phyloP scores from a whole-genome alignment of 2,797 vertebrate species.

The Aldrovandia affinis region DNA sequence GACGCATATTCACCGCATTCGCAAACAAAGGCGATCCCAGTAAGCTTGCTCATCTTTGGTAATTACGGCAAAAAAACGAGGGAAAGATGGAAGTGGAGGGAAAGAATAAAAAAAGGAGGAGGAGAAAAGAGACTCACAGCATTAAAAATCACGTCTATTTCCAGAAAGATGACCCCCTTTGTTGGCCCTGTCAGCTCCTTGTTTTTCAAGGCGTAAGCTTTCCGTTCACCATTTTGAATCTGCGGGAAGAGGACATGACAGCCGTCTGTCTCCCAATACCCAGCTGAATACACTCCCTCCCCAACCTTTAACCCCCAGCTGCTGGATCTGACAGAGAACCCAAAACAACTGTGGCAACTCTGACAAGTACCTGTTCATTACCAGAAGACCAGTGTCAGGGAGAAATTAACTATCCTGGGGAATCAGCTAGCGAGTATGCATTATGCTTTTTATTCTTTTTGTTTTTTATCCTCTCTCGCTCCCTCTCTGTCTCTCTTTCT shows the following conservation, averaged over 20 bases:
- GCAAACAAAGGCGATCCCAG: constrained; percentile 71
- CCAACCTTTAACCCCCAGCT: constrained; percentile 98
- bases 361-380: constrained; percentile 99
- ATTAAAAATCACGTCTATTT: constrained; percentile 99
- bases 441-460: constrained; percentile 67
- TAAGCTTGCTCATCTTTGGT: constrained; percentile 66
- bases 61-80: constrained; percentile 69
- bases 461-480: constrained; percentile 57
- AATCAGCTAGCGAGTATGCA: constrained; percentile 87
- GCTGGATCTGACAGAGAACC: constrained; percentile 99
- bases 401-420: constrained; percentile 99
- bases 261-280: constrained; percentile 98
- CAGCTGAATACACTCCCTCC: constrained; percentile 93
- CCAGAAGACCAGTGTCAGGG: constrained; percentile 93
- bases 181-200: constrained; percentile 99
- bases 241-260: constrained; percentile 99
- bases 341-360: constrained; percentile 99
- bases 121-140: constrained; percentile 90
- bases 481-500: constrained; percentile 60
- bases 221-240: constrained; percentile 99
- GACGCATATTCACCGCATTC: constrained; percentile 55
- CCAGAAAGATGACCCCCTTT: constrained; percentile 99
- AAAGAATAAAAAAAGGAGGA: constrained; percentile 51
- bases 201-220: constrained; percentile 99
- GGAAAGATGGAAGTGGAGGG: constrained; percentile 36